These are phyloP conservation scores for Aphaenogaster floridana DNA, from an alignment of 1,140 invertebrate species.

Conservation along the genomic window DNA sequence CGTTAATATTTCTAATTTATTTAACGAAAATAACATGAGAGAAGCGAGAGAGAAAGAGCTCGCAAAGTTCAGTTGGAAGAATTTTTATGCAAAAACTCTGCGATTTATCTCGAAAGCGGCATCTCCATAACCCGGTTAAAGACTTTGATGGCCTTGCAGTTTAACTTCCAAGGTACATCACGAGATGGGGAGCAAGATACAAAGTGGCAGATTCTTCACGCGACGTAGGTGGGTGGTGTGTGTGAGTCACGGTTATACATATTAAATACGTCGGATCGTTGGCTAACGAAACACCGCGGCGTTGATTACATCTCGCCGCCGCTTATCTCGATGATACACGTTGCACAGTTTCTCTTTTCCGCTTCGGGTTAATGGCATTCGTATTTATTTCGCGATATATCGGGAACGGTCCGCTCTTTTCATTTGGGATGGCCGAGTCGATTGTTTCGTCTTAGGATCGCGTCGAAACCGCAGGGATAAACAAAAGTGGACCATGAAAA, in stretches of 20 bases:
- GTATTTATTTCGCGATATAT: slow-evolving; percentile 3
- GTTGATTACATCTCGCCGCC: slow-evolving; percentile 49
- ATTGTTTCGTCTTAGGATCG: slow-evolving; percentile 13
- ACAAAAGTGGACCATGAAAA: slow-evolving; percentile 45
- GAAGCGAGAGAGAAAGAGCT: not conserved
- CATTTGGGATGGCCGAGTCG: not conserved
- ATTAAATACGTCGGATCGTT: slow-evolving; percentile 63
- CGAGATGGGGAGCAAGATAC: slow-evolving; percentile 73
- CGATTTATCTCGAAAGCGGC: slow-evolving; percentile 73
- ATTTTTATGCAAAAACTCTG: slow-evolving; percentile 67
- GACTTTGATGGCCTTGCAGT: slow-evolving; percentile 75
- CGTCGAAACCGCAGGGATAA: slow-evolving; percentile 46
- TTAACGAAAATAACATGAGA: not conserved
- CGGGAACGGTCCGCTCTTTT: not conserved
- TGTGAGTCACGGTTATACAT: slow-evolving; percentile 72
- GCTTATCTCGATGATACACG: slow-evolving; percentile 26
- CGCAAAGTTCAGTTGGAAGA: slow-evolving; percentile 26
- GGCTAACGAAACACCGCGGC: slow-evolving; percentile 54
- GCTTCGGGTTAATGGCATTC: not conserved
- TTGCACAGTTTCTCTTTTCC: slow-evolving; percentile 1
- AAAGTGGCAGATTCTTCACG: slow-evolving; percentile 71
- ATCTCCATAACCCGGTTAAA: slow-evolving; percentile 75
- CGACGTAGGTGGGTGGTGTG: slow-evolving; percentile 68
- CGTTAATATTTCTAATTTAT: not conserved
- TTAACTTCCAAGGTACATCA: slow-evolving; percentile 70